Percentiles rank a stretch among this genome's conserved stretches.
Evolutionary conservation across 2,113 vertebrate species (phyloP).

Genomic region (Neofelis nebulosa): DNA sequence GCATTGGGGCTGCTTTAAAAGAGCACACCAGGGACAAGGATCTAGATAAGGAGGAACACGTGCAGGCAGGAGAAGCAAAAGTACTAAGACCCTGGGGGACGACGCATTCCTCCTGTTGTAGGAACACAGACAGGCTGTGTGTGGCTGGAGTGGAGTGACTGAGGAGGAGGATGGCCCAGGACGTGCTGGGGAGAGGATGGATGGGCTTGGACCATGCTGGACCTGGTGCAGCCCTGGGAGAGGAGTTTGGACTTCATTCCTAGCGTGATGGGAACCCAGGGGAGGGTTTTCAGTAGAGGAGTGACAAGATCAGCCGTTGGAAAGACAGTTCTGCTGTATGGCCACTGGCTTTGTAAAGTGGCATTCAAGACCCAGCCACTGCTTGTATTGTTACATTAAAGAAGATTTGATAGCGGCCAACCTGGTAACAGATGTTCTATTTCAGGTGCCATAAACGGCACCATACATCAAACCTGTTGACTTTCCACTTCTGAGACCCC

Average conservation of each 20-base stretch:
- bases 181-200: not conserved
- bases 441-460: not conserved
- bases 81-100: not conserved
- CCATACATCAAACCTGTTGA: conserved; percentile 42
- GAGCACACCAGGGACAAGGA: not conserved
- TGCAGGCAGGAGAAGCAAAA: not conserved
- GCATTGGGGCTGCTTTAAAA: too few relatives aligned
- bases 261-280: not conserved
- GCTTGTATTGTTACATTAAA: not conserved
- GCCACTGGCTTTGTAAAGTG: not conserved
- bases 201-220: not conserved
- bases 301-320: not conserved
- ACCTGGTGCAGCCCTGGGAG: not conserved
- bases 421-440: not conserved
- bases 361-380: not conserved
- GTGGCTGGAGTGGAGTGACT: too few relatives aligned
- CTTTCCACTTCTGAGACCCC: conserved; percentile 35
- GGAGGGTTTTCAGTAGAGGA: not conserved
- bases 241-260: not conserved
- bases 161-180: not conserved
- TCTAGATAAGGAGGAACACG: not conserved
- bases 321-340: not conserved
- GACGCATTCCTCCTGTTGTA: not conserved
- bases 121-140: too few relatives aligned
- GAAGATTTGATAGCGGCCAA: not conserved